Percentiles rank a stretch among this genome's conserved stretches.
phyloP scores from a whole-genome alignment of 1,140 invertebrate genomes.

The Lepidurus arcticus region DNA sequence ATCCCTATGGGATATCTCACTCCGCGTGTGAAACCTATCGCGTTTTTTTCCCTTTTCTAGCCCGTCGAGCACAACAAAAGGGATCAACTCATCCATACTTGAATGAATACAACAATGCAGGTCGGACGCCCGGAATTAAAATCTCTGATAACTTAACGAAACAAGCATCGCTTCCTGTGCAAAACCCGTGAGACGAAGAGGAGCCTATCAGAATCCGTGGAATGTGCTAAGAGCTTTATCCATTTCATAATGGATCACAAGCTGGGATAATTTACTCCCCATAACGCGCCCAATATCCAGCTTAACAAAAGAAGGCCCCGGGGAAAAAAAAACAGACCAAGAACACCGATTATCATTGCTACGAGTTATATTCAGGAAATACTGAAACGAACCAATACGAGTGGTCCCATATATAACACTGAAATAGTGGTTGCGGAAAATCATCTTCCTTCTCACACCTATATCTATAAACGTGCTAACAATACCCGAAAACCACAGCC shows the following conservation, averaged over 20 bases:
- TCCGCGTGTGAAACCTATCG: conserved; percentile 15
- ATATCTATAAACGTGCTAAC: background rate
- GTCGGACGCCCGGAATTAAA: background rate
- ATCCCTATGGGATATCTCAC: conserved; percentile 13
- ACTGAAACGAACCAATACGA: background rate
- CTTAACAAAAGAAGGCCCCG: background rate
- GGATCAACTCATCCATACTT: background rate
- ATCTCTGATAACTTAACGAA: background rate
- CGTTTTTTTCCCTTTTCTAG: background rate
- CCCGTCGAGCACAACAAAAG: background rate
- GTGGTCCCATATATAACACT: background rate
- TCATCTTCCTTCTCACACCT: background rate
- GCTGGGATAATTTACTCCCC: background rate
- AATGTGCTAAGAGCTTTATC: background rate
- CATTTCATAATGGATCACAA: conserved; percentile 4
- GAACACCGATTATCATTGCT: background rate
- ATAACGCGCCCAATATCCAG: background rate
- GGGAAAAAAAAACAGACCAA: background rate
- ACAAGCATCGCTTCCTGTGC: background rate
- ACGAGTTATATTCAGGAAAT: background rate
- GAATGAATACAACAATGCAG: background rate
- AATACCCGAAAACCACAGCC: background rate
- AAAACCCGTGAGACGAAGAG: background rate
- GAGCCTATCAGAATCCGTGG: background rate
- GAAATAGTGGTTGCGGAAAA: background rate